Evolutionary conservation across 2,888 invertebrate genomes (phyloP), one percentile per base, ranked within the genome.

Genomic region (Ennomos erosarius): DNA sequence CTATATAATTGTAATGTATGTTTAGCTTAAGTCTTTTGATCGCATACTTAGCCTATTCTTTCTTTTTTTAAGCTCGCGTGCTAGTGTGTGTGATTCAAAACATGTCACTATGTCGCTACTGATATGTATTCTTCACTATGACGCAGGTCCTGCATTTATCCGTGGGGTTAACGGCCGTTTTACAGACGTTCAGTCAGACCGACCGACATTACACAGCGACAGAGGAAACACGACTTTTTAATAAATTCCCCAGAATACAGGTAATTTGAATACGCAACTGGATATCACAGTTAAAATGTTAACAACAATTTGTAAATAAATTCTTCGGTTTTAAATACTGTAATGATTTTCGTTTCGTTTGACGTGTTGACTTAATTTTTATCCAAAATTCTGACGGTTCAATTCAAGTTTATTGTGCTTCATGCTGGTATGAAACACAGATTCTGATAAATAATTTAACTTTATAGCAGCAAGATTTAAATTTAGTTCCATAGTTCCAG

Each of bases 101-200:
- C 33, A 10, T 44, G n/a, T 33, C 10, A 4, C 16, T 6, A 26
- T 26, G 6, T 26, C 5, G 26, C 6, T 26, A 6, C 26, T 26
- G 6, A 16, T 16, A 16, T 16, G 16, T 16, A 16, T 16, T 16
- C 6, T 56, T 58, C 63, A 33, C 39, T 33, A 10, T 51, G 49
- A 58, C 47, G 44, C 55, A 13, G 66, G 71, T 64, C 65, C 69
- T 69, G 52, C 74, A 69, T 73, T 74, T 74, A 71, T 73, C 59
- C 63, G 59, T 54, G 67, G 69, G 73, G 75, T 75, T 68, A 76
- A 76, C 65, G 76, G 66, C 70, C 75, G 64, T 49, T 67, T 68
- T 69, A 72, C 74, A 68, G 68, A 68, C 69, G 68, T 67, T 73
- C 68, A 68, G 68, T 45, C 49, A 66, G 71, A 73, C 65, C 50